Base-by-base conservation (phyloP, 2,888 invertebrate species). In the Pimpla rufipes region DNA sequence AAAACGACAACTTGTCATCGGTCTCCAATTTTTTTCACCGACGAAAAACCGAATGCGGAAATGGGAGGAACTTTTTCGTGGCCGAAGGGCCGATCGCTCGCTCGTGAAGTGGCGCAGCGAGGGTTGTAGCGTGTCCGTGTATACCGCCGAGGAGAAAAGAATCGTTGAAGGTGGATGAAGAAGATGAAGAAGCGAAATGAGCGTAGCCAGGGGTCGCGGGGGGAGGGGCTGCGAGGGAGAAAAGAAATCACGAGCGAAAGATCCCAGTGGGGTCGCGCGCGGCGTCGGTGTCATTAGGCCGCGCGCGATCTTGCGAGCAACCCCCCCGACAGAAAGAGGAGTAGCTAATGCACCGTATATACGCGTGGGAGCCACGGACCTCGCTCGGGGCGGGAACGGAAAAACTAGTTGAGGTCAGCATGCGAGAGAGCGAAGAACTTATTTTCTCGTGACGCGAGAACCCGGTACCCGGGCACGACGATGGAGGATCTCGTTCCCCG, bases 341-440 rank as follows among this genome's bases (percentile, higher is more conserved):
- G 78, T 64, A 64, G 81, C 84, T 85, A 85, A 85, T 82, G 84
- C 82, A 84, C 73, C 79, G n/a, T n/a, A 79, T 79, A 79, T 67
- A 67, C 57, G 79, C 83, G 55, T 70, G 68, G 62, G 59, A 73
- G 64, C 52, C 81, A 2, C 70, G 87, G 89, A 89, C 90, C 89
- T 89, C 84, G 88, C 89, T 87, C 84, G 83, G 87, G 89, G 88
- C 85, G 78, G 73, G 70, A 85, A 85, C 85, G 88, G 87, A 91
- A 91, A 90, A 89, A 90, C 88, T 87, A 87, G 88, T 88, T 87
- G 90, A 90, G 90, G 89, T 90, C 91, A 90, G 90, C 91, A 91
- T 87, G 87, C 87, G 83, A 70, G 80, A 70, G 79, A 71, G 45
- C 64, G 75, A 78, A 76, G 75, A 83, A 80, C 80, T 83, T 83